Evolutionary conservation across 1,140 invertebrate species (phyloP), one percentile per base, ranked within the genome.

Genomic region (Drosophila quadrilineata): DNA sequence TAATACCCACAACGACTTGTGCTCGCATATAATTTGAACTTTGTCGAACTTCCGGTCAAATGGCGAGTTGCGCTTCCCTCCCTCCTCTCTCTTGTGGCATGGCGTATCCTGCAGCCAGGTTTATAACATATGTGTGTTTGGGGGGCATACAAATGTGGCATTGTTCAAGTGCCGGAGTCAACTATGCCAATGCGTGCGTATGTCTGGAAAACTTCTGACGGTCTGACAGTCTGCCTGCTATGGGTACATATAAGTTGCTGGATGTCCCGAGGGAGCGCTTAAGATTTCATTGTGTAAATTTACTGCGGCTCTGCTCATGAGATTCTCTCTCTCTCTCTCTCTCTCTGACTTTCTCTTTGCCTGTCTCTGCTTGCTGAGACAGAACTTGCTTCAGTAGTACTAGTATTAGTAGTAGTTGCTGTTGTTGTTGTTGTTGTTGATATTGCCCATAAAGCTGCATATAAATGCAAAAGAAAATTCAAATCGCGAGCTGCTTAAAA

Each of bases 221-320:
- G 68, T 68, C 17, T 67, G n/a, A n/a, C n/a, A n/a, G n/a, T 71
- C 45, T 46, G 46, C 57, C 43, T n/a, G 41, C 52, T 38, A 43
- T 16, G 57, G 17, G 21, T 38, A n/a, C n/a, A n/a, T n/a, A n/a
- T n/a, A 67, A 52, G 57, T 60, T 62, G 3, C 40, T 54, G 10
- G n/a, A 48, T n/a, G 12, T 48, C 76, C 56, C 79, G 52, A 49
- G 77, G 79, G 77, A 84, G 64, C 73, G 82, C 77, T 84, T 84
- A 85, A 84, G 77, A 85, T 84, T 82, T 82, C 77, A 82, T 84
- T 82, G 77, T 82, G 77, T 77, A 73, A 82, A 82, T 82, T 82
- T 82, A 82, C 77, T 73, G 73, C 65, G 63, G 56, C 69, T 16
- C 54, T 64, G 36, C 54, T 65, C 54, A 43, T 43, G 45, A 65